Percentiles rank a stretch among this genome's conserved stretches.
Evolutionary conservation across 1,140 invertebrate species (phyloP).

Genomic region (Neoseiulus cucumeris): DNA sequence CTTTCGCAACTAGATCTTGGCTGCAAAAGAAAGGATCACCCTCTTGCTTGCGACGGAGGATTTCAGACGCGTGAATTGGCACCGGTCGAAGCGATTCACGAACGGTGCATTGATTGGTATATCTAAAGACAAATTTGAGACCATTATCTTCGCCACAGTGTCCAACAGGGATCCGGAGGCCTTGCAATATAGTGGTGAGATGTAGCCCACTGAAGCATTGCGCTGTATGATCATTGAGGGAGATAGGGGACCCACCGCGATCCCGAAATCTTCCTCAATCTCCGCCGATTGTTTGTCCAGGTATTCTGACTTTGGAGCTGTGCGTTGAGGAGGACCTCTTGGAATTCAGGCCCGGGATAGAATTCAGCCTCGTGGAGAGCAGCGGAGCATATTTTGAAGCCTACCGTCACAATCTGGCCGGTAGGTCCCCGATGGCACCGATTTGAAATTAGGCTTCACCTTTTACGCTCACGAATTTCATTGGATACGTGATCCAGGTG

Average conservation of each 20-base stretch:
- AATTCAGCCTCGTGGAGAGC: constrained; percentile 28
- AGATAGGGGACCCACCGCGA: too few relatives aligned
- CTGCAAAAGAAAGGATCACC: background rate
- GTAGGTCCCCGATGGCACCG: constrained; percentile 24
- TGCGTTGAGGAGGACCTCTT: constrained; percentile 7
- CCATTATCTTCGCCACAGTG: constrained; percentile 43
- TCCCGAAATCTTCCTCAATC: too few relatives aligned
- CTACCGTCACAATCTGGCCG: constrained; percentile 29
- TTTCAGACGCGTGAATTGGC: constrained; percentile 24
- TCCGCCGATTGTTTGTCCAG: background rate
- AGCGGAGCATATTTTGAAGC: constrained; percentile 31
- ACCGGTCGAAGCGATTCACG: constrained; percentile 38
- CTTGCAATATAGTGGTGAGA: constrained; percentile 12
- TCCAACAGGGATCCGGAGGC: constrained; percentile 33
- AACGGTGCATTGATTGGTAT: constrained; percentile 50
- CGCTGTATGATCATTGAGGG: too few relatives aligned
- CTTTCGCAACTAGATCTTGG: background rate
- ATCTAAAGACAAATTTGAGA: constrained; percentile 42
- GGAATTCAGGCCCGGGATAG: constrained; percentile 5
- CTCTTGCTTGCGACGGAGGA: constrained; percentile 19
- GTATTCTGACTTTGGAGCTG: constrained; percentile 8
- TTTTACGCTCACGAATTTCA: background rate
- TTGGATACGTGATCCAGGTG: too few relatives aligned
- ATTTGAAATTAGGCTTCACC: background rate
- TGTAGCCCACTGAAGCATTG: background rate